phyloP scores from a whole-genome alignment of 2,113 vertebrate genomes.

The Albula goreensis region DNA sequence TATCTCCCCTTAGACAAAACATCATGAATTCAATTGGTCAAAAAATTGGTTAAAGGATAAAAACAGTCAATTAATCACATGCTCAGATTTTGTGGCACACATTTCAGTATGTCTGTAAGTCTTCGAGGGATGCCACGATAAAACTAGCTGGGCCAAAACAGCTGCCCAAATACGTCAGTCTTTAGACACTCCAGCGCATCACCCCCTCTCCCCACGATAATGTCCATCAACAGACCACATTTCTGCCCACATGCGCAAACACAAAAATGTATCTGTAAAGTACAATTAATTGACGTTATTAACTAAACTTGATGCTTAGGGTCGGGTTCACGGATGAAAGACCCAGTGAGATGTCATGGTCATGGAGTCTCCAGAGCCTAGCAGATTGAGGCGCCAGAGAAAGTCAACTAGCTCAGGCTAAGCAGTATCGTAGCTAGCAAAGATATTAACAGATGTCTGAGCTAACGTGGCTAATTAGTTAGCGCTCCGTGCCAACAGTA shows the following conservation, averaged over 20 bases:
- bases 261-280: background rate
- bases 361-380: background rate
- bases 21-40: background rate
- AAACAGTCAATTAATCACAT: background rate
- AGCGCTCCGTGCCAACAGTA: background rate
- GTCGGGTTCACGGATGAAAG: background rate
- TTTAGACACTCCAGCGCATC: too few relatives aligned
- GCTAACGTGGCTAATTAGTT: background rate
- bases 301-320: background rate
- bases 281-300: background rate
- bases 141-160: too few relatives aligned
- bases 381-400: too few relatives aligned
- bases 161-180: too few relatives aligned
- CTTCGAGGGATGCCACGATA: too few relatives aligned
- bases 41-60: background rate
- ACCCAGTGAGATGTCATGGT: background rate
- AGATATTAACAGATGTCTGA: background rate
- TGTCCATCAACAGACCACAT: too few relatives aligned
- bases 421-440: background rate
- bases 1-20: too few relatives aligned
- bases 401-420: background rate
- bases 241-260: too few relatives aligned
- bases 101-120: background rate
- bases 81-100: background rate
- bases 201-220: too few relatives aligned